phyloP scores from a whole-genome alignment of 2,113 vertebrate species.

The Macroglossus sobrinus region DNA sequence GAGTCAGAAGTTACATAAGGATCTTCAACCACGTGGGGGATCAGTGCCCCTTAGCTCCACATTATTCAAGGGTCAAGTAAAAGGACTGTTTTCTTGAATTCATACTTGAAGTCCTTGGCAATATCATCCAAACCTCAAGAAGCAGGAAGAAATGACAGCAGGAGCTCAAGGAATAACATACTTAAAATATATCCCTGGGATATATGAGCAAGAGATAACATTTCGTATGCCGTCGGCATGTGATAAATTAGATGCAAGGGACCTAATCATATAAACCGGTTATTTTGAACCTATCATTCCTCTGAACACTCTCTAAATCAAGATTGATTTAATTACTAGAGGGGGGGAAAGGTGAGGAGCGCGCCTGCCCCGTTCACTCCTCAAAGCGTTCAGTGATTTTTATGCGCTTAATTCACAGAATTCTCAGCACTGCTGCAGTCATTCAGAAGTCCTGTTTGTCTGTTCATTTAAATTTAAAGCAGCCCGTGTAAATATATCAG shows the following conservation, averaged over 20 bases:
- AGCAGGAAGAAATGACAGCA: conserved; percentile 43
- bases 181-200: conserved; percentile 49
- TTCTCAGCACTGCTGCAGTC: background rate
- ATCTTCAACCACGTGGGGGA: too few relatives aligned
- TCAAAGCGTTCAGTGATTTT: background rate
- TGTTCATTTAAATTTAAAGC: background rate
- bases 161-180: background rate
- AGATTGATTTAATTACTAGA: conserved; percentile 51
- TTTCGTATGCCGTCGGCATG: conserved; percentile 52
- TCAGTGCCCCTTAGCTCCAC: background rate
- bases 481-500: background rate
- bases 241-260: conserved; percentile 59
- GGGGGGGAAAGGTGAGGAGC: conserved; percentile 1
- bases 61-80: background rate
- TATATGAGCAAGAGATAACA: conserved; percentile 22
- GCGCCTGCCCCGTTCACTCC: background rate
- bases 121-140: background rate
- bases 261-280: conserved; percentile 60
- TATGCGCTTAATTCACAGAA: background rate
- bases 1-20: background rate
- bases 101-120: conserved; percentile 51
- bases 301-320: background rate
- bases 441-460: background rate
- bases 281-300: conserved; percentile 43
- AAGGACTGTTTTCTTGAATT: conserved; percentile 11